Base-by-base conservation (phyloP, 37 sponge, comb jelly and placozoan species). In the Bolinopsis microptera region DNA sequence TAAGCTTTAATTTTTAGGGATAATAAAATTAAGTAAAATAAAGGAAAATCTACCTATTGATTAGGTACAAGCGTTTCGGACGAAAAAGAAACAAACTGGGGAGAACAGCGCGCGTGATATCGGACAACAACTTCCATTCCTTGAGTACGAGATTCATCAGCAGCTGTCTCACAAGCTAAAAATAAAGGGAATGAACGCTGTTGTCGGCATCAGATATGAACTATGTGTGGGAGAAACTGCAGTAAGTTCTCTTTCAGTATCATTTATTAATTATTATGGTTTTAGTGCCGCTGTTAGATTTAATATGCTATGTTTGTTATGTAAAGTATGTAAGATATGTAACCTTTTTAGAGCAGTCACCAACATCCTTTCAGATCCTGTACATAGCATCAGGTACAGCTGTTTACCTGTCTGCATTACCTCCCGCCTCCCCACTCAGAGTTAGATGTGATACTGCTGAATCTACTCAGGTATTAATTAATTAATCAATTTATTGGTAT, bases 131-230 rank as follows among this genome's bases (percentile, higher is more conserved):
- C 82, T 80, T 36, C 82, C 82, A 33, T 80, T 80, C 38, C 9
- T 80, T 1, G 82, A 72, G 75, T 72, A 80, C 37, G 82, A 80
- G 22, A 33, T 80, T 16, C 82, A 80, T 33, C 82, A 80, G 82
- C 82, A 80, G 30, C 82, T 80, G 9, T 34, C 82, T 22, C 82
- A 80, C 38, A 80, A 32, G 23, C 37, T 80, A 8, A 27, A 32
- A 36, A 80, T 80, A 80, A 32, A 35, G 82, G 82, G 82, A 1
- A 80, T 80, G 82, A 80, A 80, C 38, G 82, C 82, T 34, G 82
- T 80, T 3, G 82, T 80, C 9, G 82, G 82, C 5, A 80, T 80
- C 37, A 28, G 37, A 28, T 80, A 80, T 30, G 82, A 80, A 30
- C 82, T 80, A 5, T 72, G 75, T 72, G 75, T 72, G 5, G 75